These are phyloP conservation scores for Orthonyx spaldingii DNA, from an alignment of 2,113 vertebrate genomes.

Conservation along the genomic window DNA sequence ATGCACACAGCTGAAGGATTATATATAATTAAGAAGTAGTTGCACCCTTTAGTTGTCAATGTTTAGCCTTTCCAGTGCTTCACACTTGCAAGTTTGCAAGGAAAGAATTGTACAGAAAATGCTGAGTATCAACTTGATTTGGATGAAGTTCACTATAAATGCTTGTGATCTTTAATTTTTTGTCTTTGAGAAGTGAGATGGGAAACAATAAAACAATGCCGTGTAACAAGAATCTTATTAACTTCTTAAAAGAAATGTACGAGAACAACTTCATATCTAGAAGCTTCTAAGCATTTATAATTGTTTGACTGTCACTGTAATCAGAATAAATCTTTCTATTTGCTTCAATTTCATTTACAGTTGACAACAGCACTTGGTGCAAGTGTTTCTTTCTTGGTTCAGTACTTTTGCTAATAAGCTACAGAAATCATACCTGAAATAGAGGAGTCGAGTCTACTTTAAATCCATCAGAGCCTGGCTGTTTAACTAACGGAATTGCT, in stretches of 20 bases:
- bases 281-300: neutral
- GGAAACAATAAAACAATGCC: neutral
- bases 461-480: constrained; percentile 93
- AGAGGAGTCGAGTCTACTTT: constrained; percentile 87
- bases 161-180: neutral
- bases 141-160: neutral
- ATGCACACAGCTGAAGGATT: neutral
- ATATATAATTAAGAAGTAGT: neutral
- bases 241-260: neutral
- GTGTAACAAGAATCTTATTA: neutral
- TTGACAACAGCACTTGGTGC: neutral
- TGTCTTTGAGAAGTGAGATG: neutral
- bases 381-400: neutral
- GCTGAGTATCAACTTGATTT: neutral
- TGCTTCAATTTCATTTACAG: neutral
- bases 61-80: neutral
- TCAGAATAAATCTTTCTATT: neutral
- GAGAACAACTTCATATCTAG: neutral
- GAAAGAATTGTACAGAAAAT: neutral
- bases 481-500: constrained; percentile 82
- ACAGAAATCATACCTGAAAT: constrained; percentile 81
- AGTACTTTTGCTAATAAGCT: neutral
- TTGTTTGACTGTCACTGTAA: neutral
- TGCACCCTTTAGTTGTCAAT: neutral
- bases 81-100: neutral